Percentiles rank a stretch among this genome's conserved stretches.
phyloP scores from a whole-genome alignment of 2,888 invertebrate genomes.

The Pammene fasciana region DNA sequence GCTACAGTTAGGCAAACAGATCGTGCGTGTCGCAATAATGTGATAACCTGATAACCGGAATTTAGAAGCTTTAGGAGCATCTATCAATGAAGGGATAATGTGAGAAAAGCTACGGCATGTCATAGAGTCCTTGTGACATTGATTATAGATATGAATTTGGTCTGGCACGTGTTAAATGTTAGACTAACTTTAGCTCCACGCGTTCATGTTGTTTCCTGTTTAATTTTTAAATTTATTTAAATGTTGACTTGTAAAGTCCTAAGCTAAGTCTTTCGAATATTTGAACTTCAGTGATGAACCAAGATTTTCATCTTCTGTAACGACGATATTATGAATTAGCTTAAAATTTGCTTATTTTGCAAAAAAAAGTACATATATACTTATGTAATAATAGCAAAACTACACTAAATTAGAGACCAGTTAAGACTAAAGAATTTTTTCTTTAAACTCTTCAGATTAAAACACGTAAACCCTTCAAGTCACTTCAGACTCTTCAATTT shows the following conservation, averaged over 20 bases:
- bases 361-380: too few relatives aligned
- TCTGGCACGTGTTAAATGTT: not conserved
- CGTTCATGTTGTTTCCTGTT: not conserved
- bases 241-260: not conserved
- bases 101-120: not conserved
- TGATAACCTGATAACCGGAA: conserved; percentile 33
- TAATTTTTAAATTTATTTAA: not conserved
- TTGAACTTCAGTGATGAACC: not conserved
- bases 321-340: too few relatives aligned
- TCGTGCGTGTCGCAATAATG: conserved; percentile 17
- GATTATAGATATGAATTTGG: not conserved
- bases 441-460: not conserved
- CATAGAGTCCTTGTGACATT: not conserved
- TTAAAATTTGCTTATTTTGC: too few relatives aligned
- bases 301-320: too few relatives aligned
- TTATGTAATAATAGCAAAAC: too few relatives aligned
- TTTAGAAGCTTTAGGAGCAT: conserved; percentile 11
- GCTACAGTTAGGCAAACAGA: conserved; percentile 31
- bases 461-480: not conserved
- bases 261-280: not conserved
- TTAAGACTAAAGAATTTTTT: too few relatives aligned
- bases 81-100: conserved; percentile 1
- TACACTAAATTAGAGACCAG: too few relatives aligned
- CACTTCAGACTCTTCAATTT: not conserved
- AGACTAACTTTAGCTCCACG: not conserved